These are phyloP conservation scores for Dromius quadrimaculatus DNA, from an alignment of 2,888 invertebrate species.

Conservation along the genomic window DNA sequence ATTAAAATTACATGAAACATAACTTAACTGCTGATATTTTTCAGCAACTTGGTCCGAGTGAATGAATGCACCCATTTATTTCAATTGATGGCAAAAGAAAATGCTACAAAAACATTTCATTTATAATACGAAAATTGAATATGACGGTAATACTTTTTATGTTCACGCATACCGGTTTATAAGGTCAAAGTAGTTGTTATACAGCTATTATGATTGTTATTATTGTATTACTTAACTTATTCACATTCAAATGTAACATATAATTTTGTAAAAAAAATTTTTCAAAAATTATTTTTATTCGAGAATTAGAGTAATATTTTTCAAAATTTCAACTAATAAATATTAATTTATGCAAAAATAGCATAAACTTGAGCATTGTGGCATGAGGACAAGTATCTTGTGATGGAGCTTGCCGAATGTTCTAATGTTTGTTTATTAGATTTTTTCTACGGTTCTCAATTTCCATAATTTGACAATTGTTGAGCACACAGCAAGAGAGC, in stretches of 20 bases:
- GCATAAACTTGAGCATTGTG: too few species aligned
- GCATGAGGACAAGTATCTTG: background rate
- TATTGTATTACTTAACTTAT: conserved; percentile 10
- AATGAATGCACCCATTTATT: conserved; percentile 14
- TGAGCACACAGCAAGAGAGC: too few species aligned
- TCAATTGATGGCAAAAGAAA: conserved; percentile 7
- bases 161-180: conserved; percentile 22
- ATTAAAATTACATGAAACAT: background rate
- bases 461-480: too few species aligned
- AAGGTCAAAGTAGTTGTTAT: conserved; percentile 25
- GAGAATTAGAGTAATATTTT: background rate
- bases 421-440: too few species aligned
- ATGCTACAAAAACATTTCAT: conserved; percentile 20
- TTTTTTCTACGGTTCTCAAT: too few species aligned
- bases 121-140: conserved; percentile 7
- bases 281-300: too few species aligned
- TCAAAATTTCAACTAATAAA: background rate
- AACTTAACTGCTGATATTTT: conserved; percentile 29
- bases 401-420: too few species aligned
- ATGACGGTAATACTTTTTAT: conserved; percentile 11
- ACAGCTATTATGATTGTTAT: conserved; percentile 27
- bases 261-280: background rate
- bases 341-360: background rate
- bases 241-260: conserved; percentile 12
- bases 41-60: conserved; percentile 18